A percentile compares a stretch with the other conserved stretches of the same genome.
Evolutionary conservation across 2,113 vertebrate genomes (phyloP).

Genomic region (Ctenodactylus gundi): DNA sequence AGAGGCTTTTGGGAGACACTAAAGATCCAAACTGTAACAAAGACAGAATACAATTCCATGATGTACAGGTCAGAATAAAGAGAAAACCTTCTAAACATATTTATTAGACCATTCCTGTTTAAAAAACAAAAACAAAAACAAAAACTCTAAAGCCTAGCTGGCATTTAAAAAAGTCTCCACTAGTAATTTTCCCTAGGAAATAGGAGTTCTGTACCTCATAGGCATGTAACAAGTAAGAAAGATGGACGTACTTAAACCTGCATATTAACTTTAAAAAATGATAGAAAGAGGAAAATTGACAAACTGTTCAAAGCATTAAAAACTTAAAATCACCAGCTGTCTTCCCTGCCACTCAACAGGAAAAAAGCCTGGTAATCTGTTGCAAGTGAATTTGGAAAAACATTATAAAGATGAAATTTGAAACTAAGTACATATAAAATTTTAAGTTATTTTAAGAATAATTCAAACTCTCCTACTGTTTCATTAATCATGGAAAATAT

Average conservation of each 20-base stretch:
- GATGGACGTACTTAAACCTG: background rate
- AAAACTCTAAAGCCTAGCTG: background rate
- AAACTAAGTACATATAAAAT: slow-evolving; percentile 2
- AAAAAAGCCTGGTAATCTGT: background rate
- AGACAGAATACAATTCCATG: background rate
- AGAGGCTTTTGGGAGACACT: no score
- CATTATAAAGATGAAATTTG: background rate
- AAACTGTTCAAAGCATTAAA: slow-evolving; percentile 15
- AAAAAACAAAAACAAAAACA: background rate
- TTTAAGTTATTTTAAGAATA: slow-evolving; percentile 6
- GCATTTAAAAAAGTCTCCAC: background rate
- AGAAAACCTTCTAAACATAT: background rate
- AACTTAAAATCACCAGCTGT: background rate
- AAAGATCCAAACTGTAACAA: no score
- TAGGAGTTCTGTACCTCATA: background rate
- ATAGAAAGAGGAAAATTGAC: background rate
- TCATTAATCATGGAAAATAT: background rate
- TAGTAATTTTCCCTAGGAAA: slow-evolving; percentile 37
- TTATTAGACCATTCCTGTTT: background rate
- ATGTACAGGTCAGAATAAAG: background rate
- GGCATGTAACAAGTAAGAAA: background rate
- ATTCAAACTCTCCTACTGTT: background rate
- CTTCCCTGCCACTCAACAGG: background rate
- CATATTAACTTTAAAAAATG: slow-evolving; percentile 12
- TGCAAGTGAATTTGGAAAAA: background rate